These are phyloP conservation scores for Salvelinus namaycush DNA, from an alignment of 2,113 vertebrate species.

Conservation along the genomic window DNA sequence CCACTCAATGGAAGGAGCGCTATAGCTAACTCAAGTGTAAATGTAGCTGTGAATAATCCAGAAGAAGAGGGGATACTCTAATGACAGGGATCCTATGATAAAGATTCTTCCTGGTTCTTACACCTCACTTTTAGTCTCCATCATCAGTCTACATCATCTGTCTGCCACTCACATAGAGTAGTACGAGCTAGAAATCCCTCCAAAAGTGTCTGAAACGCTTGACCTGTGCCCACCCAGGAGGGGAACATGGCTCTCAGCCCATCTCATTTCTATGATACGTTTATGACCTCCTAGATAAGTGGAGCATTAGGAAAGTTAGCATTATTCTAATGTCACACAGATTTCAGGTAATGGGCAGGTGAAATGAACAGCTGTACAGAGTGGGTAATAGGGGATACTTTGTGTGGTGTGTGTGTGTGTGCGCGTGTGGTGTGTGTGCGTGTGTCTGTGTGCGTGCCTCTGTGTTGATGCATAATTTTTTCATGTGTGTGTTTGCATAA, in stretches of 20 bases:
- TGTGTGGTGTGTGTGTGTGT: slow-evolving; percentile 22
- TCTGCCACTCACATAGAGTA: too few relatives aligned
- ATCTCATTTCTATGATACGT: not conserved
- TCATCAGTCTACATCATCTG: too few relatives aligned
- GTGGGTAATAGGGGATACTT: slow-evolving; percentile 64
- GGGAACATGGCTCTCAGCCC: not conserved
- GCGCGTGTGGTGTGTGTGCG: slow-evolving; percentile 21
- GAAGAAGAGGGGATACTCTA: too few relatives aligned
- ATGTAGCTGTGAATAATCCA: too few relatives aligned
- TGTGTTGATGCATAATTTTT: not conserved
- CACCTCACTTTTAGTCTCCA: too few relatives aligned
- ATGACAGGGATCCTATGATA: too few relatives aligned
- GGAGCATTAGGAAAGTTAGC: slow-evolving; percentile 9
- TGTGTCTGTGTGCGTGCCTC: slow-evolving; percentile 25
- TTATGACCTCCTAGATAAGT: not conserved
- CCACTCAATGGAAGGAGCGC: too few relatives aligned
- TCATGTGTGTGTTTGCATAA: slow-evolving; percentile 39
- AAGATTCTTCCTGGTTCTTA: too few relatives aligned
- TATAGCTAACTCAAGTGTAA: too few relatives aligned
- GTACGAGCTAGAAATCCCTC: too few relatives aligned
- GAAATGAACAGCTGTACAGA: slow-evolving; percentile 58
- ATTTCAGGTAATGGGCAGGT: slow-evolving; percentile 75
- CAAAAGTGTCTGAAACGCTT: not conserved
- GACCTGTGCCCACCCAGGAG: not conserved
- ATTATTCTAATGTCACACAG: slow-evolving; percentile 77